A percentile compares a stretch with the other conserved stretches of the same genome.
phyloP scores from a whole-genome alignment of 2,888 invertebrate genomes.

The Epistrophe grossulariae region DNA sequence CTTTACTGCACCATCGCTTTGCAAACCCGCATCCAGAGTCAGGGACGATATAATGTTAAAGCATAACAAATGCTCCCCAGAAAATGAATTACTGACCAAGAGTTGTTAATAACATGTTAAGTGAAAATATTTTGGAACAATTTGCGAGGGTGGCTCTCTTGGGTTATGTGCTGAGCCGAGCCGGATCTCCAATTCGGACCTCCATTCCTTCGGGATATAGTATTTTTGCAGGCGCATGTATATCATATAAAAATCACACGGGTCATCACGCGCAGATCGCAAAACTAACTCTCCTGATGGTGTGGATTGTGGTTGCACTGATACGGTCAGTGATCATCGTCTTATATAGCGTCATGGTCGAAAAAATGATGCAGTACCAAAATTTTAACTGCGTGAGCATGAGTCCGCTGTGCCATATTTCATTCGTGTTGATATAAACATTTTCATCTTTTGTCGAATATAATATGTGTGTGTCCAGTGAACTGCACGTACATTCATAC shows the following conservation, averaged over 20 bases:
- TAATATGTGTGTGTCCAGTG: conserved; percentile 28
- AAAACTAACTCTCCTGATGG: conserved; percentile 9
- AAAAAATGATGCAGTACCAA: conserved; percentile 63
- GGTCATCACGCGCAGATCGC: conserved; percentile 51
- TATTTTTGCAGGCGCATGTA: conserved; percentile 56
- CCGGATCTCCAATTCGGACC: not conserved
- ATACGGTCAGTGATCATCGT: conserved; percentile 1
- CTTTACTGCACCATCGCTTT: not conserved
- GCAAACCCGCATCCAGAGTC: not conserved
- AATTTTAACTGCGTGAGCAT: conserved; percentile 64
- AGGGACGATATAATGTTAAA: conserved; percentile 41
- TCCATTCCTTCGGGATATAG: conserved; percentile 29
- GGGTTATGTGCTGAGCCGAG: not conserved
- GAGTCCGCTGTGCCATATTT: conserved; percentile 67
- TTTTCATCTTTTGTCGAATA: conserved; percentile 52
- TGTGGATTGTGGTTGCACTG: not conserved
- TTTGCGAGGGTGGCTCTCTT: conserved; percentile 77
- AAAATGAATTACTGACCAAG: conserved; percentile 75
- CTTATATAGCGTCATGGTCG: conserved; percentile 31
- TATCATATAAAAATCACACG: conserved; percentile 55
- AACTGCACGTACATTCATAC: conserved; percentile 24
- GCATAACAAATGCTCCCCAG: conserved; percentile 74
- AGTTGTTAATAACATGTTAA: conserved; percentile 78
- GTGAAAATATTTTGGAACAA: conserved; percentile 78
- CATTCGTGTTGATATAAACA: conserved; percentile 71